phyloP scores from a whole-genome alignment of 2,888 invertebrate species.

The Stictocephala bisonia region DNA sequence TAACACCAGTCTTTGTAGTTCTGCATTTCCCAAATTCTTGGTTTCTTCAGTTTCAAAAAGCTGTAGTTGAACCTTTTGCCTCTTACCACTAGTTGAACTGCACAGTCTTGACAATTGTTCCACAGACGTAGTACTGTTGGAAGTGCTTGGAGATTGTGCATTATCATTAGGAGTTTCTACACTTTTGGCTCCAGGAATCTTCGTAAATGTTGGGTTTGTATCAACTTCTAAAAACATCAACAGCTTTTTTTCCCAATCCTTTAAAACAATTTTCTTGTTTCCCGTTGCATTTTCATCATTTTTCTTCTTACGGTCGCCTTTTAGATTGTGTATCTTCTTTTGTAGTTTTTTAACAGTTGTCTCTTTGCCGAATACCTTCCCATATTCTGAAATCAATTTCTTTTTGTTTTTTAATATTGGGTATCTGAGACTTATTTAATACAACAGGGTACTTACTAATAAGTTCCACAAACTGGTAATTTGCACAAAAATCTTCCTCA shows the following conservation, averaged over 20 bases:
- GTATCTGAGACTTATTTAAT: not conserved
- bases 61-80: not conserved
- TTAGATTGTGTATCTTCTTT: not conserved
- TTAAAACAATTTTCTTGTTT: constrained; percentile 1
- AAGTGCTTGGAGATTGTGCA: not conserved
- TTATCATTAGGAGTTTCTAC: not conserved
- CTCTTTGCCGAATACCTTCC: constrained; percentile 6
- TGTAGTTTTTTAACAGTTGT: not conserved
- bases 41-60: not conserved
- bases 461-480: constrained; percentile 6
- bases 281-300: not conserved
- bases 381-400: not conserved
- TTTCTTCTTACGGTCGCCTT: not conserved
- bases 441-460: not conserved
- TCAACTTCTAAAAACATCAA: not conserved
- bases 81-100: too few relatives aligned
- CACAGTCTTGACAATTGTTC: not conserved
- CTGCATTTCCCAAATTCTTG: not conserved
- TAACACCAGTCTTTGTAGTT: not conserved
- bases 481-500: not conserved
- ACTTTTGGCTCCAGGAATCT: not conserved
- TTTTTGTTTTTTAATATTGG: not conserved
- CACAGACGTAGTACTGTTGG: not conserved
- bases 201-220: not conserved
- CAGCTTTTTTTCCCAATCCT: not conserved